These are phyloP conservation scores for Diabrotica balteata DNA, from an alignment of 2,888 invertebrate genomes.

Conservation along the genomic window DNA sequence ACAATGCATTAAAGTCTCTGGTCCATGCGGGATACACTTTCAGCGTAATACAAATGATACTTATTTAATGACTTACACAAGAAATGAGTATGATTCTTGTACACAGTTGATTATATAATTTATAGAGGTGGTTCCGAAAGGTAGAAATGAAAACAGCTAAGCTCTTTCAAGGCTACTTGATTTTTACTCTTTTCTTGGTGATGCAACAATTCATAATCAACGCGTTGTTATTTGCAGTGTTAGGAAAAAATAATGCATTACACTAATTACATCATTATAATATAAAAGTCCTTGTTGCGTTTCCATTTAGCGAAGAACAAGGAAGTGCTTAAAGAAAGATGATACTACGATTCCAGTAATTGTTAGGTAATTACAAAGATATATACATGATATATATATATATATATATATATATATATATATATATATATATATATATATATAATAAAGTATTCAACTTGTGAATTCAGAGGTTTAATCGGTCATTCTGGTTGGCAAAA, in stretches of 20 bases:
- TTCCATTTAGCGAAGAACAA: slow-evolving; percentile 6
- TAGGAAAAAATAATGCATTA: slow-evolving; percentile 25
- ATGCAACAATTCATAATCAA: slow-evolving; percentile 28
- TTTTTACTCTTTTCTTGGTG: slow-evolving; percentile 26
- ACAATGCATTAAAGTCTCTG: too few relatives aligned
- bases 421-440: too few relatives aligned
- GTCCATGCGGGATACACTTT: neutral
- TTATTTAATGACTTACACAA: slow-evolving; percentile 11
- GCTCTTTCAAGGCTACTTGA: slow-evolving; percentile 25
- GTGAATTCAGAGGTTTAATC: too few relatives aligned
- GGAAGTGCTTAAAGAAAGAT: neutral
- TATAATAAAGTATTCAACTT: too few relatives aligned
- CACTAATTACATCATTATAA: slow-evolving; percentile 22
- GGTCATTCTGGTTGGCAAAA: too few relatives aligned
- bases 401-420: too few relatives aligned
- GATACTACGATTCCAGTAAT: too few relatives aligned
- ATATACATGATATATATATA: too few relatives aligned
- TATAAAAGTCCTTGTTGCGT: slow-evolving; percentile 18
- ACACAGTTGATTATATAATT: slow-evolving; percentile 21
- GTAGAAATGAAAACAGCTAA: slow-evolving; percentile 22
- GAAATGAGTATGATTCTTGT: slow-evolving; percentile 7
- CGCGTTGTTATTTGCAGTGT: slow-evolving; percentile 20
- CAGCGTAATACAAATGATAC: slow-evolving; percentile 2
- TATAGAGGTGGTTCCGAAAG: slow-evolving; percentile 16
- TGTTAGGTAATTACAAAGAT: too few relatives aligned